A percentile compares a stretch with the other conserved stretches of the same genome.
phyloP scores from a whole-genome alignment of 2,113 vertebrate genomes.

The Lucifuga dentata region DNA sequence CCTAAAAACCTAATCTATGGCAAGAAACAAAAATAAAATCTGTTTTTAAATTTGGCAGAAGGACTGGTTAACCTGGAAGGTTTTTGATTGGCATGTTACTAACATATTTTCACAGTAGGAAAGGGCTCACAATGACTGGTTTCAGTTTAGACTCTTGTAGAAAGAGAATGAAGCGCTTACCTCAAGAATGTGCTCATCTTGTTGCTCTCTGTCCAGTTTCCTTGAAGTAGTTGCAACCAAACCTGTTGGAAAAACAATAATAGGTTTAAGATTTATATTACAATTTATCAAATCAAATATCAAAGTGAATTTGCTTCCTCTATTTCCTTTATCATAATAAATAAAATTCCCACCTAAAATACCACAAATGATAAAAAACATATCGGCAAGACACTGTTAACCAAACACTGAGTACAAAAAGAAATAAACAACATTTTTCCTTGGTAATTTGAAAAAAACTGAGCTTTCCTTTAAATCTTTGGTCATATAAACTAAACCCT shows the following conservation, averaged over 20 bases:
- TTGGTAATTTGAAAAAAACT: not conserved
- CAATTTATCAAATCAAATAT: not conserved
- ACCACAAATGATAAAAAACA: not conserved
- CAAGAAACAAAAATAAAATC: slow-evolving; percentile 16
- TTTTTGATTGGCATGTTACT: slow-evolving; percentile 13
- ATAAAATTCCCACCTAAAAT: not conserved
- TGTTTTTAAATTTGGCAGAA: not conserved
- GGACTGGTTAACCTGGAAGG: slow-evolving; percentile 22
- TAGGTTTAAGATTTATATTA: not conserved
- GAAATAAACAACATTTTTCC: slow-evolving; percentile 4
- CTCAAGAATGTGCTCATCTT: slow-evolving; percentile 95
- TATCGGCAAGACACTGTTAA: not conserved
- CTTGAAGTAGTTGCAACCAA: slow-evolving; percentile 95
- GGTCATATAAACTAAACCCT: slow-evolving; percentile 46
- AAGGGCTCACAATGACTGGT: not conserved
- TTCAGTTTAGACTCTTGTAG: not conserved
- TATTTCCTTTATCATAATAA: not conserved
- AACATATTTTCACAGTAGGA: slow-evolving; percentile 13
- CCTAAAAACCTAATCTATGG: not conserved
- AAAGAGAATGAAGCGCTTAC: slow-evolving; percentile 76
- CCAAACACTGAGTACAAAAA: not conserved
- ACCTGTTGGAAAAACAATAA: slow-evolving; percentile 79
- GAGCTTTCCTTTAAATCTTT: slow-evolving; percentile 12
- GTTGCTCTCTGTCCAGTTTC: slow-evolving; percentile 94
- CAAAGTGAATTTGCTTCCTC: not conserved